A percentile compares a stretch with the other conserved stretches of the same genome.
Evolutionary conservation across 2,113 vertebrate genomes (phyloP).

Genomic region (Gambusia affinis): DNA sequence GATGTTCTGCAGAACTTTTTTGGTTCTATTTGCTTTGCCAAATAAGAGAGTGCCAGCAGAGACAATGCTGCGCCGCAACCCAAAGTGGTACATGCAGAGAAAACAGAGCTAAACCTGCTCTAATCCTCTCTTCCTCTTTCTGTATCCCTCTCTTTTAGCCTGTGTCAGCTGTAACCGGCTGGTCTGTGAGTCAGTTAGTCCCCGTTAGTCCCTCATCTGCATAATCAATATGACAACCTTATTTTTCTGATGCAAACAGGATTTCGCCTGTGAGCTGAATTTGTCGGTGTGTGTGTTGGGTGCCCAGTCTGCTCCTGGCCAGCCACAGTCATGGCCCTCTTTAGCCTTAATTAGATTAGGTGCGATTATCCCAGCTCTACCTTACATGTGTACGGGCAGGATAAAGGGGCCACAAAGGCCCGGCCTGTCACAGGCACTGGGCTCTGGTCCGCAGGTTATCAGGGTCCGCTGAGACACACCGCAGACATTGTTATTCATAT

Average conservation of each 20-base stretch:
- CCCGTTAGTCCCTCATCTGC: conserved; percentile 89
- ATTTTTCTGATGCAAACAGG: conserved; percentile 99
- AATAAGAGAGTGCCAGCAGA: conserved; percentile 8
- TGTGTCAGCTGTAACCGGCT: conserved; percentile 91
- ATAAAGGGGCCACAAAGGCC: conserved; percentile 96
- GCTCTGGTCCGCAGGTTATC: conserved; percentile 75
- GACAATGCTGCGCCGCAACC: conserved; percentile 28
- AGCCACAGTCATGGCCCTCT: conserved; percentile 97
- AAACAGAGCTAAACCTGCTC: conserved; percentile 63
- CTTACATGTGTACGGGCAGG: conserved; percentile 98
- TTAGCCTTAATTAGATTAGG: conserved; percentile 99
- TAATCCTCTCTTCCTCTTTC: conserved; percentile 72
- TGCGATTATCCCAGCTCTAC: conserved; percentile 97
- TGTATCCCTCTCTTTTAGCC: conserved; percentile 82
- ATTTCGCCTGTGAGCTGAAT: conserved; percentile 94
- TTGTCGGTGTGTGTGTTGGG: conserved; percentile 45
- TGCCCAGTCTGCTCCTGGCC: conserved; percentile 79
- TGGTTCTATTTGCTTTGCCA: conserved; percentile 1
- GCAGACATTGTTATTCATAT: conserved; percentile 79
- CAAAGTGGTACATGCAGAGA: conserved; percentile 48
- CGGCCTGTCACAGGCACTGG: conserved; percentile 85
- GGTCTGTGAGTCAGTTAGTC: conserved; percentile 82
- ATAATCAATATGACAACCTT: conserved; percentile 99
- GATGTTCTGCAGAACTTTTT: background rate
- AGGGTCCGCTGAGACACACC: conserved; percentile 66